A percentile compares a stretch with the other conserved stretches of the same genome.
Conservation (phyloP, 1,140 invertebrate genomes). For the Thaumetopoea pityocampa region DNA sequence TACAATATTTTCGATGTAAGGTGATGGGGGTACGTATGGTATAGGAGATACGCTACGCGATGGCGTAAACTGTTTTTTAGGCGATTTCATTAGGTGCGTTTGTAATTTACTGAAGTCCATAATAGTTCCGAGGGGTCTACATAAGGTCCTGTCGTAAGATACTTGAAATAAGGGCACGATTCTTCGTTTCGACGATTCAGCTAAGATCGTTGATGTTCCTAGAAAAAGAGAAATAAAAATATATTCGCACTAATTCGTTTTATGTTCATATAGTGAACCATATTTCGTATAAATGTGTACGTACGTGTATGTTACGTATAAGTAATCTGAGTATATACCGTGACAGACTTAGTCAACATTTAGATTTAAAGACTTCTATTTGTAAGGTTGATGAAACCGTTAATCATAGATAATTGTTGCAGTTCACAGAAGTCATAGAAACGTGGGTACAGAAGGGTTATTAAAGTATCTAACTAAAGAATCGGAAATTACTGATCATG, state of each 20-base stretch:
- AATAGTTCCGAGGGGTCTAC: conserved; percentile 57
- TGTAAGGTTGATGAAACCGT: too few relatives aligned
- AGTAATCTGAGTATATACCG: too few relatives aligned
- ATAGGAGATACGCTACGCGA: conserved; percentile 47
- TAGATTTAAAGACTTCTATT: too few relatives aligned
- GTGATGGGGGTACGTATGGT: conserved; percentile 17
- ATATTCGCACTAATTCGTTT: conserved; percentile 11
- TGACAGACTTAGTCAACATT: too few relatives aligned
- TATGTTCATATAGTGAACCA: too few relatives aligned
- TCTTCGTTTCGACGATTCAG: conserved; percentile 53
- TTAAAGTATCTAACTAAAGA: too few relatives aligned
- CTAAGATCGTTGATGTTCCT: conserved; percentile 41
- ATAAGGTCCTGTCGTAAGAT: conserved; percentile 56
- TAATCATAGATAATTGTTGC: too few relatives aligned
- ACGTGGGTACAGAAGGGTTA: too few relatives aligned
- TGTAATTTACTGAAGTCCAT: conserved; percentile 44
- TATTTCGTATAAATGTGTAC: too few relatives aligned
- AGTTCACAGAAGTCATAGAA: too few relatives aligned
- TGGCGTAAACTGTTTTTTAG: conserved; percentile 23
- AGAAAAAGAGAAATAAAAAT: conserved; percentile 62
- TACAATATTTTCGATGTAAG: conserved; percentile 9
- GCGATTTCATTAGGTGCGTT: conserved; percentile 9
- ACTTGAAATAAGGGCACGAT: conserved; percentile 66
- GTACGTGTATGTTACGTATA: too few relatives aligned
- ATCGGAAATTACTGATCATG: too few relatives aligned